Evolutionary conservation across 2,888 invertebrate genomes (phyloP), one percentile per base, ranked within the genome.

Genomic region (Amorpha juglandis): DNA sequence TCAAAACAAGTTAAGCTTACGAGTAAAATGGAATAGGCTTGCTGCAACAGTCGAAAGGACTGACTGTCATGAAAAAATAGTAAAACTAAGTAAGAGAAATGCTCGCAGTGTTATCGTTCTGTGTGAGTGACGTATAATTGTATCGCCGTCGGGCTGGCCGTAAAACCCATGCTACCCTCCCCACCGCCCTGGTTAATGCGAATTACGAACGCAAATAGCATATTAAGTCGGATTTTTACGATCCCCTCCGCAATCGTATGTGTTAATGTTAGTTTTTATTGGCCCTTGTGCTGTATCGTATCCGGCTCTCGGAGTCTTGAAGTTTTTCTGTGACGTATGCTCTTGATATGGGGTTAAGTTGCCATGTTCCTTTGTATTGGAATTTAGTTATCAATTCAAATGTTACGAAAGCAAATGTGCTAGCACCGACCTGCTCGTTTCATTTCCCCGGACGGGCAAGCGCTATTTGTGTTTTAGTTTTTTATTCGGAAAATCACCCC

Each of bases 161-260:
- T 58, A 58, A 55, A 58, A 38, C 42, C 19, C 58, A 58, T 21
- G 14, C 38, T 16, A 12, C 6, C 19, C 42, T 38, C 50, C 50
- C 48, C n/a, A 47, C n/a, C 9, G 19, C 50, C 38, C 21, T 12
- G 58, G 27, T 52, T 53, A 64, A 64, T 64, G 53, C 51, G 64
- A 64, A 64, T 64, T 64, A 52, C 53, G 42, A 42, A 53, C 45
- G 58, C 58, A 64, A 53, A 47, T 64, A 50, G 27, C 7, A 16
- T 53, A 64, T 64, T 47, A 64, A 52, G 52, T 38, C 45, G 53
- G 63, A 64, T 64, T 53, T 64, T 64, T 53, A 64, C 45, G 64
- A 64, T 64, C 19, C 45, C 33, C 50, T 45, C 53, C 11, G 42
- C 58, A 19, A 42, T 16, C 53, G 53, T 42, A 42, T 50, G 27